phyloP scores from a whole-genome alignment of 2,888 invertebrate genomes.

The Mythimna lalbum region DNA sequence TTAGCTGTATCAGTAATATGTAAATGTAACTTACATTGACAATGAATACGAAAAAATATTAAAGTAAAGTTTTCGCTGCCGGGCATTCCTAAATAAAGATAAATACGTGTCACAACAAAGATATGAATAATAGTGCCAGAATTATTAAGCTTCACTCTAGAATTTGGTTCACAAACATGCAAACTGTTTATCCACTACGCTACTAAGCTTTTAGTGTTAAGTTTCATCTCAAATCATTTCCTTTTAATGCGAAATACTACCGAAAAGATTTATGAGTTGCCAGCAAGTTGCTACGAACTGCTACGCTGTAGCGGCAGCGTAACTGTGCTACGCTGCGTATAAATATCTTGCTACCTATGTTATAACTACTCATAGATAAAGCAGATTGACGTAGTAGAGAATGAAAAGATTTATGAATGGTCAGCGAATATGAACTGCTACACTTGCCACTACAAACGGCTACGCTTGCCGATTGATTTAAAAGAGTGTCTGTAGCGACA shows the following conservation, averaged over 20 bases:
- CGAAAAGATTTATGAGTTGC: constrained; percentile 60
- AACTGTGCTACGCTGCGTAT: no score
- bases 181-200: constrained; percentile 23
- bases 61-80: neutral
- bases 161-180: constrained; percentile 23
- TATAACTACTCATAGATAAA: no score
- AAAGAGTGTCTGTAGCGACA: no score
- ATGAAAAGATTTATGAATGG: constrained; percentile 59
- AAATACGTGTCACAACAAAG: neutral
- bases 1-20: no score
- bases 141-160: neutral
- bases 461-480: no score
- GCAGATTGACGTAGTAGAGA: no score
- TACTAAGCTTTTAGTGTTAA: constrained; percentile 49
- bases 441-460: constrained; percentile 11
- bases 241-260: constrained; percentile 54
- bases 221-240: constrained; percentile 54
- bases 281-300: constrained; percentile 63
- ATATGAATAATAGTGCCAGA: constrained; percentile 22
- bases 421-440: constrained; percentile 64
- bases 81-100: neutral
- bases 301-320: no score
- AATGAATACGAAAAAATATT: no score
- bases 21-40: no score
- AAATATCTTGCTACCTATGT: no score